Evolutionary conservation across 2,888 invertebrate species (phyloP).

Genomic region (Drosophila falleni): DNA sequence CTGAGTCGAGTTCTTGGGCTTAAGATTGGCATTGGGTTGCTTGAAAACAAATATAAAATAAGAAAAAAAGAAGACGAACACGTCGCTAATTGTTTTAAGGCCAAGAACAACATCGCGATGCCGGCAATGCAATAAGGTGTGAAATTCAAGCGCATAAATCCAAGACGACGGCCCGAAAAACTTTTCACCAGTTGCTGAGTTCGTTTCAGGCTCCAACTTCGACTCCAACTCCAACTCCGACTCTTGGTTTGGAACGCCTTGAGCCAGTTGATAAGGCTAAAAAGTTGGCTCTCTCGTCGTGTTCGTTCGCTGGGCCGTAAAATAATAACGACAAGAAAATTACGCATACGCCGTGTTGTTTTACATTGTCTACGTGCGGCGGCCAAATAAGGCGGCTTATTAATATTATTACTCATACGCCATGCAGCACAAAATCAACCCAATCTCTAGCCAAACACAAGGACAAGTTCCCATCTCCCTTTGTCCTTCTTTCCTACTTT

Average conservation of each 20-base stretch:
- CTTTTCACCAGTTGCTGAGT: slow-evolving; percentile 34
- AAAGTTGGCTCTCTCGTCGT: slow-evolving; percentile 40
- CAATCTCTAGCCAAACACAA: not conserved
- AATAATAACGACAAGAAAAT: slow-evolving; percentile 72
- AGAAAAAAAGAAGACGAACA: slow-evolving; percentile 7
- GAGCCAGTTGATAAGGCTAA: slow-evolving; percentile 58
- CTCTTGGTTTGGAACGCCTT: slow-evolving; percentile 23
- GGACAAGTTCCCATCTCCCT: slow-evolving; percentile 10
- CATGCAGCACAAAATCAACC: slow-evolving; percentile 5
- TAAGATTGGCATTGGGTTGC: slow-evolving; percentile 41
- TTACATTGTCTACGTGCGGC: slow-evolving; percentile 60
- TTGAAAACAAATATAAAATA: not conserved
- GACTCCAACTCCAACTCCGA: not conserved
- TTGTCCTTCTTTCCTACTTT: not conserved
- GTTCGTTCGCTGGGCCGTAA: slow-evolving; percentile 57
- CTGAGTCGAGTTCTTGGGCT: slow-evolving; percentile 16
- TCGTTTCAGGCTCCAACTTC: not conserved
- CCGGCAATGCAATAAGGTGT: slow-evolving; percentile 71
- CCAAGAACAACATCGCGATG: slow-evolving; percentile 43
- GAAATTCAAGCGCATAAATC: slow-evolving; percentile 75
- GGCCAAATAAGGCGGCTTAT: slow-evolving; percentile 66
- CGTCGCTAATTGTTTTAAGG: slow-evolving; percentile 75
- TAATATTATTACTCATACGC: slow-evolving; percentile 76
- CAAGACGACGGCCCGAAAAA: slow-evolving; percentile 52
- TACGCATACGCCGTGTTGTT: slow-evolving; percentile 76